Percentiles rank a stretch among this genome's conserved stretches.
These are phyloP conservation scores for Semibalanus balanoides DNA, from an alignment of 1,140 invertebrate species.

Conservation along the genomic window DNA sequence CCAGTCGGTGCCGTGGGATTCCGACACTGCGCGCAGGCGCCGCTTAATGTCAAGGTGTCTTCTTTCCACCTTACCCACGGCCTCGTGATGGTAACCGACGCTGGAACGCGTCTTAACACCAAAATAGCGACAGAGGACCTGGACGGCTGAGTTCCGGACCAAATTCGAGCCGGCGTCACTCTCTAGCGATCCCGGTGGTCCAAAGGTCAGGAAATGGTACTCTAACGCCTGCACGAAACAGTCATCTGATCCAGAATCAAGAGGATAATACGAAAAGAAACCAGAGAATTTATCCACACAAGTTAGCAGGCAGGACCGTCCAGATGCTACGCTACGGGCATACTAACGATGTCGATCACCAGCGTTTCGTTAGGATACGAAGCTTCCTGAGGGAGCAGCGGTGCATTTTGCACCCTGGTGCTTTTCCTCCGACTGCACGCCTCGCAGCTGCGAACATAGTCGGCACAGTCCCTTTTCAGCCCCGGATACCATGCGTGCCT, in stretches of 20 bases:
- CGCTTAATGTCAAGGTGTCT: too few species aligned
- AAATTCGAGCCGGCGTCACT: background rate
- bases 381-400: background rate
- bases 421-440: background rate
- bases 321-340: background rate
- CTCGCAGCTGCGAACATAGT: background rate
- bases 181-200: background rate
- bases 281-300: background rate
- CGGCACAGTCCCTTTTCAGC: background rate
- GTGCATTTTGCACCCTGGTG: background rate
- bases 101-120: too few species aligned
- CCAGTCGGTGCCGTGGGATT: too few species aligned
- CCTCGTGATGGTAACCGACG: too few species aligned
- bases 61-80: too few species aligned
- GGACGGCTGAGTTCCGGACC: background rate
- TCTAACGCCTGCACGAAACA: background rate
- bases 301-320: background rate
- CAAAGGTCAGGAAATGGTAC: background rate
- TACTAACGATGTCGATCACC: background rate
- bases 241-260: background rate
- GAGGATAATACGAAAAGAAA: background rate
- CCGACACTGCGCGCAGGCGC: too few species aligned
- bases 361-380: background rate
- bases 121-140: too few species aligned
- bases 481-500: background rate